Evolutionary conservation across 1,140 invertebrate species (phyloP), one percentile per base, ranked within the genome.

Genomic region (Lasaia peninsularis): DNA sequence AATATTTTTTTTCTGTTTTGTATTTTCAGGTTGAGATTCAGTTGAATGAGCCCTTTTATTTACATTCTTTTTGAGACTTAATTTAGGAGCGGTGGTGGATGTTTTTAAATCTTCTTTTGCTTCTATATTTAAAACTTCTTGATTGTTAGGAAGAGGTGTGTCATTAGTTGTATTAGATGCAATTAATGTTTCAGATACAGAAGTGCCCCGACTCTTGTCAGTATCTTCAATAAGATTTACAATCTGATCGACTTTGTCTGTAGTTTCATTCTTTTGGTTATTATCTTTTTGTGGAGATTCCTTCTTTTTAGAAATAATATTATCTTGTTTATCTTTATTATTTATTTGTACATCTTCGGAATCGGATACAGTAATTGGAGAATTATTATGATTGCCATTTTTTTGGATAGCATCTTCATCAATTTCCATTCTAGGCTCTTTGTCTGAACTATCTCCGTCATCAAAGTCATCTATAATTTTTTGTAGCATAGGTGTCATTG

Each of bases 61-160:
- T 52, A 53, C 62, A 7, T 11, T 28, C 24, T 57, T 37, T 31
- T 55, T 52, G 32, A 51, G 52, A 57, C 7, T 35, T 52, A 40
- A 48, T 48, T 34, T 34, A 33, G 8, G 21, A 60, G 12, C 11
- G 21, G 37, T 60, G 5, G 5, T 4, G 11, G 51, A 33, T 60
- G 62, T 52, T 40, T 51, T 54, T 62, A 34, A n/a, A 28, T 28
- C 24, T 0, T 28, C 8, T 55, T 52, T 33, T 10, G 33, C 44
- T 28, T 56, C 33, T 48, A 31, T 60, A 52, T 73, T 63, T 21
- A 80, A 59, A n/a, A 59, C 80, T 68, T 88, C 85, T 64, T 78
- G 85, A 67, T 88, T 88, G 58, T 78, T 80, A 35, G 85, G 83
- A 37, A 88, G 62, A 44, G 67, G 52, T 16, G 74, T 67, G 62